Base-by-base conservation (phyloP, 1,140 invertebrate species). In the Lasioglossum albipes region DNA sequence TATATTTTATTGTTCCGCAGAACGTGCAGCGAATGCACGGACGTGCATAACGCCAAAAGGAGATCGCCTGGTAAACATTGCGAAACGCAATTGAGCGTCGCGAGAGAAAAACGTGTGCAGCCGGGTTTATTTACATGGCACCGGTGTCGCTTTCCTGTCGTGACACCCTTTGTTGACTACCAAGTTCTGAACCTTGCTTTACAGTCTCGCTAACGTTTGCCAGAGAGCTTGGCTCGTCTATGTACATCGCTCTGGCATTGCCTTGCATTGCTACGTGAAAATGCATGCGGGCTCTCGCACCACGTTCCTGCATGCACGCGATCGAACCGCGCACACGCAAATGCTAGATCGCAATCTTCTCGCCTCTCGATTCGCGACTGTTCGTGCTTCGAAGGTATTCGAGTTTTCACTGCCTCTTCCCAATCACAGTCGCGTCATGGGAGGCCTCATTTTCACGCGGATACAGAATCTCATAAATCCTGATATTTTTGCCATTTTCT, bases 361-460 rank as follows among this genome's bases (percentile, higher is more conserved):
- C 18, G 42, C 42, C 41, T 68, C 42, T 68, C 66, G n/a, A 65
- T 20, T 54, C 5, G 52, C 52, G n/a, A 74, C 22, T 5, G 22
- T 36, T 79, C 65, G 54, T 68, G 72, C 42, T 75, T 62, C 27
- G 36, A 80, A 49, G 27, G 64, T 61, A 74, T 80, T 68, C 57
- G 42, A 68, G 57, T 75, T 75, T 75, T 75, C 78, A 75, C 78
- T 62, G 77, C 20, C 49, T 74, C 77, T 72, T 66, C 49, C 41
- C 22, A 67, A 75, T 73, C 45, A 20, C 41, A 41, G 67, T 61
- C 41, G 79, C 73, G 54, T 62, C 54, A 67, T 62, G 77, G 22
- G 49, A 79, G 45, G 61, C 41, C 71, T 69, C 42, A 20, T 27
- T 41, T 57, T 31, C 27, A 77, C 22, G 18, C 27, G 75, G 70